Evolutionary conservation across 2,113 vertebrate genomes (phyloP), one percentile per base, ranked within the genome.

Genomic region (Labeo rohita): DNA sequence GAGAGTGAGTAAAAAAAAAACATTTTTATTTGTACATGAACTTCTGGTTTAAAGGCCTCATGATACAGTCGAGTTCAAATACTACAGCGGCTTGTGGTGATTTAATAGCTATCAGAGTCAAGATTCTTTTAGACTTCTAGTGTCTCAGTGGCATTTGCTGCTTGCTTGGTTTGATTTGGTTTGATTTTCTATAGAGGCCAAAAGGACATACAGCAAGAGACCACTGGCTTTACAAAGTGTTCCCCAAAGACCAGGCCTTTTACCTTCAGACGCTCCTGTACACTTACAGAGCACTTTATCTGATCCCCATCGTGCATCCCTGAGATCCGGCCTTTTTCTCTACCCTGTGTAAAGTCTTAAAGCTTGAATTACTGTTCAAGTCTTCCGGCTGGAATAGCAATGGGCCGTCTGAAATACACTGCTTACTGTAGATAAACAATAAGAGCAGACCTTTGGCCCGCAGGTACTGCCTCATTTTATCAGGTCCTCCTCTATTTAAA

Each of bases 401-500:
- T 13, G 12, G 12, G 50, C 12, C 1, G 50, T 15, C 50, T 52
- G 50, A 52, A 15, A 52, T 13, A 16, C 52, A 16, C 5, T 12
- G 56, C 56, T 16, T 23, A 12, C 45, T 49, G 74, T 16, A 52
- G 23, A 76, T 28, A n/a, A 76, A 28, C 74, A 28, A 16, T 52
- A 9, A 79, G 34, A 79, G 9, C 36, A n/a, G 18, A 59, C 52
- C 34, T 54, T 0, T 54, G 74, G 49, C 23, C 54, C 18, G 6
- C 52, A 54, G 13, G 3, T 54, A 7, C 52, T 2, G 50, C 50
- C 68, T 84, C n/a, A 36, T 74, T 79, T 61, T 21, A 74, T 84
- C 45, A 68, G 59, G 59, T 43, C 18, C 23, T 10, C 73, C 28
- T 81, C 50, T 85, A n/a, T 83, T 73, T 86, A 70, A 85, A 85